Conservation (phyloP, 2,113 vertebrate genomes). For the Cheilinus undulatus region DNA sequence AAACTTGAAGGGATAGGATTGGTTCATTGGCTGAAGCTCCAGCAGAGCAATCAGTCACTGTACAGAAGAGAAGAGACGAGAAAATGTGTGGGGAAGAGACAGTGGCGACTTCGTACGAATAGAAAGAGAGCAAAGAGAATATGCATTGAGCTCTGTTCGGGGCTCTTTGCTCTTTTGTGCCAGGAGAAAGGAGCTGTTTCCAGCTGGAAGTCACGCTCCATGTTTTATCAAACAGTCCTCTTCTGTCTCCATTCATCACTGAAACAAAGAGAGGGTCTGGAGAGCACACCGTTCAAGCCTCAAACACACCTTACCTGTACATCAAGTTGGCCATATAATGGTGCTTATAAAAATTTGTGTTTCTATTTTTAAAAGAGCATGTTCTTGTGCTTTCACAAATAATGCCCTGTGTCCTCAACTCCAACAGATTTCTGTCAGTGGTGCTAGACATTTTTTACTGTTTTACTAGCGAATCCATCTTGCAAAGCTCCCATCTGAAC, state of each 20-base stretch:
- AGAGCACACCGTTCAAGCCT: conserved; percentile 18
- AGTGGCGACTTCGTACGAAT: neutral
- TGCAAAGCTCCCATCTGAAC: no score
- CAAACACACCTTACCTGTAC: conserved; percentile 10
- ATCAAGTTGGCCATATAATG: neutral
- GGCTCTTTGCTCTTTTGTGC: conserved; percentile 36
- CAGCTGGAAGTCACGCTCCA: conserved; percentile 56
- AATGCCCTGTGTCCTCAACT: no score
- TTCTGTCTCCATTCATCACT: conserved; percentile 53
- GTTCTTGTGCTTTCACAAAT: no score
- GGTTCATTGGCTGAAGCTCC: conserved; percentile 56
- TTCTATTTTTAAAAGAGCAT: no score
- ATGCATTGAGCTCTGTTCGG: conserved; percentile 29
- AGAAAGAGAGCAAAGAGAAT: conserved; percentile 26
- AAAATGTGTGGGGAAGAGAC: neutral
- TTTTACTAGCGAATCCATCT: no score
- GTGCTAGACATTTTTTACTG: no score
- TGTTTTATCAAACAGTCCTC: conserved; percentile 47
- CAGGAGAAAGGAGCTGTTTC: conserved; percentile 55
- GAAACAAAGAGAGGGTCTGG: conserved; percentile 22
- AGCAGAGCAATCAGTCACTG: conserved; percentile 55
- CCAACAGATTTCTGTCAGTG: no score
- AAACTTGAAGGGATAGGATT: conserved; percentile 50
- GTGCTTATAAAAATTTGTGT: neutral
- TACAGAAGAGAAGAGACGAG: neutral